phyloP scores from a whole-genome alignment of 2,113 vertebrate species.

The Anolis carolinensis region DNA sequence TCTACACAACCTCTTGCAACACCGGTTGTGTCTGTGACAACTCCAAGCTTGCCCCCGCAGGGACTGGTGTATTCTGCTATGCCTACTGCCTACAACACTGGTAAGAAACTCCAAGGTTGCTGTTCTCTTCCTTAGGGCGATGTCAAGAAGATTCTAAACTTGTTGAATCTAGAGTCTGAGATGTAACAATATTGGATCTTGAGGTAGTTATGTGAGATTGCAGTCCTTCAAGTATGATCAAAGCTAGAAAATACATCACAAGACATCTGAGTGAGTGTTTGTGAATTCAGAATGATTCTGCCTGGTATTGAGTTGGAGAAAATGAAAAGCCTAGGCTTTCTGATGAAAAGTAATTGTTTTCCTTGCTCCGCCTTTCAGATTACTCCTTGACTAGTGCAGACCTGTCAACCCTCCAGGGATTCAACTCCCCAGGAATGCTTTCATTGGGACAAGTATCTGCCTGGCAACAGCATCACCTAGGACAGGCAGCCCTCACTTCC shows the following conservation, averaged over 20 bases:
- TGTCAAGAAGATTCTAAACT: neutral
- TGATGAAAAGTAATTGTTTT: neutral
- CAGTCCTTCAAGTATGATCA: neutral
- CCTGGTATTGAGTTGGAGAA: neutral
- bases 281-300: neutral
- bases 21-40: constrained; percentile 96
- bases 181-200: neutral
- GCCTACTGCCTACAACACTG: constrained; percentile 95
- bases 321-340: neutral
- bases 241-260: neutral
- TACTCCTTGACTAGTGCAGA: constrained; percentile 96
- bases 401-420: constrained; percentile 94
- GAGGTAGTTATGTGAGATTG: too few species aligned
- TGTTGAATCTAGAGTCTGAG: too few species aligned
- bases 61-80: constrained; percentile 94
- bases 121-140: neutral
- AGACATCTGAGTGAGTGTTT: too few species aligned
- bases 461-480: constrained; percentile 98
- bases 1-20: constrained; percentile 90
- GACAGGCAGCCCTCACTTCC: constrained; percentile 93
- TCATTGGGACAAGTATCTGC: constrained; percentile 94
- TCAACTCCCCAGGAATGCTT: constrained; percentile 92
- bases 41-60: constrained; percentile 93
- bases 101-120: constrained; percentile 74
- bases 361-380: constrained; percentile 75